phyloP scores from a whole-genome alignment of 2,113 vertebrate species.

The Heteronetta atricapilla region DNA sequence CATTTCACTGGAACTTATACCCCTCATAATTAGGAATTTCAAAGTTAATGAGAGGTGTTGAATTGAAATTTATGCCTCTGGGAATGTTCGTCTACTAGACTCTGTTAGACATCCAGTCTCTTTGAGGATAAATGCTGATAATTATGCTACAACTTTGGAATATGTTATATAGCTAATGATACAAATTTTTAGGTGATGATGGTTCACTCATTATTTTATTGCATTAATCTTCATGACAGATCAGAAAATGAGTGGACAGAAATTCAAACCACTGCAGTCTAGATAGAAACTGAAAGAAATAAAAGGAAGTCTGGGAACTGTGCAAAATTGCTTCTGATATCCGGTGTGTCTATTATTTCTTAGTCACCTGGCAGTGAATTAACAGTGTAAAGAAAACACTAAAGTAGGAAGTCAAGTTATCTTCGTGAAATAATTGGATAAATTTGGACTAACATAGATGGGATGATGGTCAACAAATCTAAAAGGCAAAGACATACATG shows the following conservation, averaged over 20 bases:
- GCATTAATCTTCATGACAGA: not conserved
- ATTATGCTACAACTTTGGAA: not conserved
- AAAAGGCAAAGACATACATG: not conserved
- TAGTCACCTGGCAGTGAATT: not conserved
- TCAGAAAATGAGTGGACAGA: not conserved
- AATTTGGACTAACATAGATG: not conserved
- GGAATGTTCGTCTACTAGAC: not conserved
- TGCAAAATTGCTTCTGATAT: not conserved
- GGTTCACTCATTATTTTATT: not conserved
- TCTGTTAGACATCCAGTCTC: not conserved
- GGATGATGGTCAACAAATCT: not conserved
- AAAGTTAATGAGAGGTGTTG: slow-evolving; percentile 34
- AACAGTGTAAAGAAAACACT: not conserved
- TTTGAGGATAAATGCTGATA: slow-evolving; percentile 5
- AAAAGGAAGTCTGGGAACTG: not conserved
- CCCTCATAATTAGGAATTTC: not conserved
- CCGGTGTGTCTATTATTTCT: not conserved
- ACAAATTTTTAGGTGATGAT: not conserved
- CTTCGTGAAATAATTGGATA: not conserved
- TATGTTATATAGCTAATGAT: not conserved
- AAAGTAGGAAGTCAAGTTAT: not conserved
- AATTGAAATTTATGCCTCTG: slow-evolving; percentile 25
- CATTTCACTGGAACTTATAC: not conserved
- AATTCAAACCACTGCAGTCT: not conserved
- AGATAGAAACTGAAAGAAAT: not conserved